A percentile compares a stretch with the other conserved stretches of the same genome.
Conservation (phyloP, 2,797 vertebrate species). For the Crax fasciolata region DNA sequence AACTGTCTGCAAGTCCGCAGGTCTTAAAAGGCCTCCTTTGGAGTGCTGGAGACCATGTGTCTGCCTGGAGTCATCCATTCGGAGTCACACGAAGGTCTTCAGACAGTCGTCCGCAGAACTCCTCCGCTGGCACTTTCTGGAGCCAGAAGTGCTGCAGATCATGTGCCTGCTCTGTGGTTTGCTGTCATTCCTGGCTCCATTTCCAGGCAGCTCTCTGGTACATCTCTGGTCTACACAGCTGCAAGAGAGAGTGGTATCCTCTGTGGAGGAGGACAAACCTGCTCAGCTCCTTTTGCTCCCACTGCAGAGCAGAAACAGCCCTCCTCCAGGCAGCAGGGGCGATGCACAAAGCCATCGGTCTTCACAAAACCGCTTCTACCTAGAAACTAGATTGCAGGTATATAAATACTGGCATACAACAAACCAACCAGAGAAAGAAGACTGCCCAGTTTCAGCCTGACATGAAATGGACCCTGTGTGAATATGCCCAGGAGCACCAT, state of each 20-base stretch:
- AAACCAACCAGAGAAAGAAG: neutral
- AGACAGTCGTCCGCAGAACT: constrained; percentile 6
- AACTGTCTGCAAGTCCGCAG: neutral
- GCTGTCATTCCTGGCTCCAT: neutral
- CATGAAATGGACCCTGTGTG: neutral
- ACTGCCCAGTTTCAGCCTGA: neutral
- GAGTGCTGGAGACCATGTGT: neutral
- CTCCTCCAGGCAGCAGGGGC: neutral
- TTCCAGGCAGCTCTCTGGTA: neutral
- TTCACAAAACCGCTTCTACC: neutral
- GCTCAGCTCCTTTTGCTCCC: neutral
- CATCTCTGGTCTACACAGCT: neutral
- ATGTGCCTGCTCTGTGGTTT: neutral
- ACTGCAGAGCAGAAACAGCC: neutral
- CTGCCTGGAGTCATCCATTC: neutral
- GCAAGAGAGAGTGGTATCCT: neutral
- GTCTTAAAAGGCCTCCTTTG: neutral
- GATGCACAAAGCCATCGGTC: neutral
- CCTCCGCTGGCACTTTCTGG: neutral
- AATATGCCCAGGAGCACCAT: neutral
- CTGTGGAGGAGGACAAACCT: neutral
- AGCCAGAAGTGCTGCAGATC: constrained; percentile 22
- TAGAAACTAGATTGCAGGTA: neutral
- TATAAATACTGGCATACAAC: neutral
- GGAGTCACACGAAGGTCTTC: neutral